Base-by-base conservation (phyloP, 2,113 vertebrate species). In the Coracopsis vasa region DNA sequence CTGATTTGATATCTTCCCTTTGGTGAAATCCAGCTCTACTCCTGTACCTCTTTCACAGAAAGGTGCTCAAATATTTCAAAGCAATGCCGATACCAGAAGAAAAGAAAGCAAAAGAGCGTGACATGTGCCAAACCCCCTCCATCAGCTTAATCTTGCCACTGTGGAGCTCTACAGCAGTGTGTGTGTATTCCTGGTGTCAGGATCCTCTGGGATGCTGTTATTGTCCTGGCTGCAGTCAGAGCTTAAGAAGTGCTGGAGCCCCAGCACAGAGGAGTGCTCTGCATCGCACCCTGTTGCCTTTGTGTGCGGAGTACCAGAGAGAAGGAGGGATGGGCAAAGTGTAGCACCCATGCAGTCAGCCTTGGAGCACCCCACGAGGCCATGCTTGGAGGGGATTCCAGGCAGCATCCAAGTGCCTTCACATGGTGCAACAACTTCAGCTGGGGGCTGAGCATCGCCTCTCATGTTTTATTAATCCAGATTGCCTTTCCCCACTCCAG, bases 401-500 rank as follows among this genome's bases (percentile, higher is more conserved):
- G 81, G 56, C 35, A 81, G 8, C 3, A 4, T 39, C 29, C 51
- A 29, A 33, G 41, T 4, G 3, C 66, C 50, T 90, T 88, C 62
- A 71, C 17, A 15, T 0, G 5, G 35, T 1, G 3, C 44, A 92
- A 79, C 28, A 60, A 47, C 75, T 77, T 88, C 75, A 93, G 28
- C 51, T 80, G 42, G 29, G 51, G 72, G 56, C 51, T 96, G 75
- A 86, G 67, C 86, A 93, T 44, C 5, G 0, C 23, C 2, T 4
- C 60, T 96, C 48, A 78, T 92, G 56, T 92, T 93, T 91, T 92
- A 95, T 93, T 96, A 94, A 94, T 95, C 31, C 31, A 61, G 64
- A 89, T 72, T 94, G 73, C 65, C 77, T 87, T 88, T 92, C 83
- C 72, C 60, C 47, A 73, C 80, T 94, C 60, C 80, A 93, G 71